Evolutionary conservation across 2,797 vertebrate species (phyloP).

Genomic region (Sebastiscus albofasciatus): DNA sequence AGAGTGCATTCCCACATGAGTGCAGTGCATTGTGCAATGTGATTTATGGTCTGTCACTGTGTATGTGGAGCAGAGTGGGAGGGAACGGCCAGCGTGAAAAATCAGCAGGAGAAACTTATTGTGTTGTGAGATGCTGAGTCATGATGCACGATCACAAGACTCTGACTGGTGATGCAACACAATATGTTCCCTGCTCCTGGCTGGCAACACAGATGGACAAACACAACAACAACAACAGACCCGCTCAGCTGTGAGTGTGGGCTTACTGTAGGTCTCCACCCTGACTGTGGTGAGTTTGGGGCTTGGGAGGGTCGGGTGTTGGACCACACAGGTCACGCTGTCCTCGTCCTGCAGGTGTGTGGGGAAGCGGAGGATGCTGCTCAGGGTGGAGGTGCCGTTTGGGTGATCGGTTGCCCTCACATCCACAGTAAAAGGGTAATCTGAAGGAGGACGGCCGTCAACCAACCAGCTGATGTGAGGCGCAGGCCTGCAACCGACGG

Average conservation of each 20-base stretch:
- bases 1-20: slow-evolving; percentile 40
- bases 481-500: slow-evolving; percentile 63
- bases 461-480: slow-evolving; percentile 78
- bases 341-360: slow-evolving; percentile 76
- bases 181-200: background rate
- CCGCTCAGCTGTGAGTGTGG: background rate
- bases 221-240: background rate
- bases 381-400: slow-evolving; percentile 70
- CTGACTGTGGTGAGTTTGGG: slow-evolving; percentile 46
- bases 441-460: slow-evolving; percentile 24
- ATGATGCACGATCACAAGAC: slow-evolving; percentile 36
- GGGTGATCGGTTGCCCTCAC: slow-evolving; percentile 23
- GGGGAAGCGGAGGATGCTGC: slow-evolving; percentile 77
- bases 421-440: slow-evolving; percentile 38
- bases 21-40: slow-evolving; percentile 25
- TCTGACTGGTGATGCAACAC: slow-evolving; percentile 23
- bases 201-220: slow-evolving; percentile 1
- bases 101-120: slow-evolving; percentile 36
- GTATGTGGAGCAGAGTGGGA: slow-evolving; percentile 52
- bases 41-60: slow-evolving; percentile 64
- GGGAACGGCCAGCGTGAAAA: slow-evolving; percentile 32
- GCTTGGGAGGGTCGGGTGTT: slow-evolving; percentile 68
- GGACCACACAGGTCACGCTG: slow-evolving; percentile 71
- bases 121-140: slow-evolving; percentile 58
- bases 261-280: slow-evolving; percentile 79